Conservation (phyloP, 2,113 vertebrate genomes). For the Centrocercus urophasianus region DNA sequence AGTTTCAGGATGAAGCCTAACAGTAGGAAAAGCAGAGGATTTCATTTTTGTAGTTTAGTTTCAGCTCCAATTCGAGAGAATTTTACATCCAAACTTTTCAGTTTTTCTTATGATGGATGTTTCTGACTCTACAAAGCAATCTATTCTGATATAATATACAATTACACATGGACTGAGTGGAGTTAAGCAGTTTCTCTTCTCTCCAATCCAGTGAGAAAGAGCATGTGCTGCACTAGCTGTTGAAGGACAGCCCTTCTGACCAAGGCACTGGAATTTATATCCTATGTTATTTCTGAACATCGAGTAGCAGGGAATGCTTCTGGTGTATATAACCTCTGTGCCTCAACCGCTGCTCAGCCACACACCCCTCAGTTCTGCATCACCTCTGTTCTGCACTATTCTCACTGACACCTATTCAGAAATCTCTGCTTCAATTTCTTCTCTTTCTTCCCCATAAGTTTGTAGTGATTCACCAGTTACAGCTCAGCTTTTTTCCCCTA, state of each 20-base stretch:
- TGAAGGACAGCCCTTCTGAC: background rate
- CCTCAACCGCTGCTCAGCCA: rapidly evolving
- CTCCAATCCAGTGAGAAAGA: background rate
- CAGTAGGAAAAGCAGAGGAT: background rate
- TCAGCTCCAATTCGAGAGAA: background rate
- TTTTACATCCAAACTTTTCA: background rate
- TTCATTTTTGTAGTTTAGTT: background rate
- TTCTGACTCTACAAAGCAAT: background rate
- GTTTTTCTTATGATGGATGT: background rate
- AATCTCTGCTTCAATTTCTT: background rate
- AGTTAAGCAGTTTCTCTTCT: background rate
- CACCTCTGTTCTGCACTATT: background rate
- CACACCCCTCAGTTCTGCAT: background rate
- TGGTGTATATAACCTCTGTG: background rate
- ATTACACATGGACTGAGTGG: rapidly evolving
- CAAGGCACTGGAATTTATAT: rapidly evolving
- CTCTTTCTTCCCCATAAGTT: background rate
- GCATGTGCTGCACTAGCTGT: rapidly evolving
- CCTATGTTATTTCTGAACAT: background rate
- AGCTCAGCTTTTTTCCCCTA: background rate
- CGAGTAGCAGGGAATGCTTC: background rate
- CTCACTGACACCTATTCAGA: background rate
- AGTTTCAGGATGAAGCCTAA: background rate
- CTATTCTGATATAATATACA: background rate
- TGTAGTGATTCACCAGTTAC: background rate